Base-by-base conservation (phyloP, 1,140 invertebrate species). In the Coptotermes formosanus region DNA sequence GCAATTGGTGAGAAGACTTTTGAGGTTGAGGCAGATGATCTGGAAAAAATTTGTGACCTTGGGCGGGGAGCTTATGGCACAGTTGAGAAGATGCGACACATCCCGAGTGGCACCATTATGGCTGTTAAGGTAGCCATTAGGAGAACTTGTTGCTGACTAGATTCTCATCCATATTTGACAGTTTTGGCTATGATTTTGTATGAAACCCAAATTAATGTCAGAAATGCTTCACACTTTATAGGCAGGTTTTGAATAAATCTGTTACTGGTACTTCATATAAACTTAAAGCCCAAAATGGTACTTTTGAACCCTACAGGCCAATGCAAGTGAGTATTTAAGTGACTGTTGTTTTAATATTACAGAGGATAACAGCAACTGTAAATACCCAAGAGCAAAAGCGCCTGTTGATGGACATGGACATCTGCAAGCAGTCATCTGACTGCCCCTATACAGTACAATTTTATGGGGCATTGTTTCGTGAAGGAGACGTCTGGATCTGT, bases 401-500 rank as follows among this genome's bases (percentile, higher is more conserved):
- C 87, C 93, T 99, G 32, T 93, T 99, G 85, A 99, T 99, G 97
- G 99, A 99, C 91, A 92, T 99, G 84, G 98, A 99, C 91, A 96
- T 97, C 87, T 97, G 96, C 2, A 97, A 97, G 96, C 94, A 98
- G 88, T 98, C 97, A 87, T 98, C 98, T 89, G 98, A 97, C 89
- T 99, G 98, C 91, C 95, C 95, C 0, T 98, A 98, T 90, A 99
- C 99, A 82, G 98, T 99, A 6, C 97, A 99, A 89, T 99, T 99
- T 93, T 98, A 97, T 91, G 99, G 99, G 23, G 98, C 98, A 83
- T 95, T 99, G 89, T 99, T 99, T 89, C 95, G 96, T 82, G 97
- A 98, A 91, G 97, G 97, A 25, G 98, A 99, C 92, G 98, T 99
- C 48, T 99, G 98, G 98, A 99, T 99, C 89, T 99, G 98, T 90